These are phyloP conservation scores for Progne subis DNA, from an alignment of 2,113 vertebrate species.

Conservation along the genomic window DNA sequence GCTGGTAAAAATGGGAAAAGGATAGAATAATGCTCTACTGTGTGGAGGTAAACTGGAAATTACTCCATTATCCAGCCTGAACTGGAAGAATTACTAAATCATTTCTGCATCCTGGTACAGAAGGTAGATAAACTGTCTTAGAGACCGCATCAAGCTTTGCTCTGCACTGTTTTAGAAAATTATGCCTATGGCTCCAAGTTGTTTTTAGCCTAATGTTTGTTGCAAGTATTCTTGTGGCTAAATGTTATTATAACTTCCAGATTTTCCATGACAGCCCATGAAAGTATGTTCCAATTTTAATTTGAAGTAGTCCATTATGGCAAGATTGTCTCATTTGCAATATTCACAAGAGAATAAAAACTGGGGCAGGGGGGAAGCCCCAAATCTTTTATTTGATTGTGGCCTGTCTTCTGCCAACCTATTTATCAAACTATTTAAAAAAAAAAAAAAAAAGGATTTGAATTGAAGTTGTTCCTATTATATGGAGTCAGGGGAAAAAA, in stretches of 20 bases:
- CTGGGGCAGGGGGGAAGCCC: background rate
- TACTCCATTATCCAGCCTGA: background rate
- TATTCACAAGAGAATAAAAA: background rate
- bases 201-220: background rate
- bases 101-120: too few species aligned
- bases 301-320: background rate
- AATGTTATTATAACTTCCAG: background rate
- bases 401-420: background rate
- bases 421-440: background rate
- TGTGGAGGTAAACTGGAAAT: background rate
- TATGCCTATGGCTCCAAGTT: background rate
- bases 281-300: background rate
- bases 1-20: background rate
- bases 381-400: background rate
- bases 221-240: background rate
- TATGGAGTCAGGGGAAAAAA: too few species aligned
- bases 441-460: background rate
- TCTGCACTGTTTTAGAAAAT: background rate
- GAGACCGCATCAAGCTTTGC: background rate
- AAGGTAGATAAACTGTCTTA: too few species aligned
- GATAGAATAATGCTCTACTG: background rate
- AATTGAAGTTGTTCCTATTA: background rate
- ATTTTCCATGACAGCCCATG: background rate
- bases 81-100: background rate
- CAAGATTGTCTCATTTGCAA: background rate